phyloP scores from a whole-genome alignment of 2,113 vertebrate genomes.

The Galbula dea region DNA sequence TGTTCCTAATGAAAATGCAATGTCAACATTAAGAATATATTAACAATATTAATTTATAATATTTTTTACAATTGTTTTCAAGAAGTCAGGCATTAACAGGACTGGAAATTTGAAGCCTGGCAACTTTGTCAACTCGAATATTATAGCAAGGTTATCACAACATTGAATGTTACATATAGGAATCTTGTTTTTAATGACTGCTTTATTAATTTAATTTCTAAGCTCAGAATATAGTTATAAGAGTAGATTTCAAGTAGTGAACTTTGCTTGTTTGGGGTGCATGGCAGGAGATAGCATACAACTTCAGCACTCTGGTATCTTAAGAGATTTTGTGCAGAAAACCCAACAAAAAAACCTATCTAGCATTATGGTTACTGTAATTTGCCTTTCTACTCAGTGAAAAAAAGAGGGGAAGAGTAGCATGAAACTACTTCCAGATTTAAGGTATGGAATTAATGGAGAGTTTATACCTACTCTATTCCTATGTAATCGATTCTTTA shows the following conservation, averaged over 20 bases:
- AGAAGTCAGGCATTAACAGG: background rate
- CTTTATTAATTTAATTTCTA: background rate
- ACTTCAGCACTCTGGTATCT: background rate
- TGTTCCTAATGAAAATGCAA: background rate
- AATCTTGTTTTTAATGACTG: background rate
- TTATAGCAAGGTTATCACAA: background rate
- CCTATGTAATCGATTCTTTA: background rate
- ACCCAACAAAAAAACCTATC: background rate
- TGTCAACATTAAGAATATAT: background rate
- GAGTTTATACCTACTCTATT: background rate
- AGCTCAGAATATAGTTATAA: background rate
- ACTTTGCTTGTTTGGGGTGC: background rate
- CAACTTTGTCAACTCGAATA: background rate
- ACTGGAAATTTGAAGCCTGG: background rate
- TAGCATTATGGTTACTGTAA: background rate
- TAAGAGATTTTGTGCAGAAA: background rate
- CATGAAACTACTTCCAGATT: background rate
- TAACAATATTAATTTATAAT: background rate
- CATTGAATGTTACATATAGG: background rate
- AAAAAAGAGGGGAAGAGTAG: background rate
- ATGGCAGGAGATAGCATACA: background rate
- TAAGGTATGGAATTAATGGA: background rate
- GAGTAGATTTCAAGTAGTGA: background rate
- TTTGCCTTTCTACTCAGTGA: background rate
- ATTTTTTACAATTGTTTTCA: background rate